These are phyloP conservation scores for Takifugu bimaculatus DNA, from an alignment of 2,113 vertebrate genomes.

Conservation along the genomic window DNA sequence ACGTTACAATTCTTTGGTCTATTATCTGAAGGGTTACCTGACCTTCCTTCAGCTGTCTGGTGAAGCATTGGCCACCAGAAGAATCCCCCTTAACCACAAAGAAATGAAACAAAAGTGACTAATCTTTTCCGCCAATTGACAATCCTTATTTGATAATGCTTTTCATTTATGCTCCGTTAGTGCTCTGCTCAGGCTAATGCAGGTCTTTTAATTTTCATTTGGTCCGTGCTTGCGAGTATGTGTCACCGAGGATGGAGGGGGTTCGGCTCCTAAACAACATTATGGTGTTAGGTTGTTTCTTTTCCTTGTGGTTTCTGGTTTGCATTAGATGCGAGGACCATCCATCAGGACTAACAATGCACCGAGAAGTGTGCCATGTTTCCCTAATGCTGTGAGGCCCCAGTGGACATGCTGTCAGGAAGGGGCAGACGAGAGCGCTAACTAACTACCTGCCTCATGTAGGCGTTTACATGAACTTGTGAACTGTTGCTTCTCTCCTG, in stretches of 20 bases:
- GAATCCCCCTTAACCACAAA: slow-evolving; percentile 5
- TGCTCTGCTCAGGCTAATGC: slow-evolving; percentile 47
- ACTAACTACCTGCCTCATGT: background rate
- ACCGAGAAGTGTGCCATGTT: background rate
- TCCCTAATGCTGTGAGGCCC: slow-evolving; percentile 3
- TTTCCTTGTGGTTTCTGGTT: slow-evolving; percentile 59
- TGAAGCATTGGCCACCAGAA: slow-evolving; percentile 13
- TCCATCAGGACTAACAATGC: slow-evolving; percentile 44
- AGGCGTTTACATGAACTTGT: no score
- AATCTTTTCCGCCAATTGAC: slow-evolving; percentile 54
- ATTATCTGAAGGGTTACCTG: slow-evolving; percentile 31
- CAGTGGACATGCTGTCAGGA: background rate
- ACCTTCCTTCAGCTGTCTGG: slow-evolving; percentile 37
- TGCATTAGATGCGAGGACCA: slow-evolving; percentile 52
- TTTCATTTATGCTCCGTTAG: slow-evolving; percentile 56
- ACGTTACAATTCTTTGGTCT: slow-evolving; percentile 35
- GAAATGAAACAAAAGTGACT: slow-evolving; percentile 38
- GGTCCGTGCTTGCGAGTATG: slow-evolving; percentile 5
- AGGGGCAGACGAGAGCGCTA: background rate
- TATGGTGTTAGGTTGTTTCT: slow-evolving; percentile 19
- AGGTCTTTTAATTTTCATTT: slow-evolving; percentile 55
- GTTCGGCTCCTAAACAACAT: slow-evolving; percentile 43
- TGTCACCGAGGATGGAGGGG: slow-evolving; percentile 22
- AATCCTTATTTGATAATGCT: slow-evolving; percentile 55
- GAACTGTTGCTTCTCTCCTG: no score